Conservation (phyloP, 2,888 invertebrate species). For the Sminthurides aquaticus region DNA sequence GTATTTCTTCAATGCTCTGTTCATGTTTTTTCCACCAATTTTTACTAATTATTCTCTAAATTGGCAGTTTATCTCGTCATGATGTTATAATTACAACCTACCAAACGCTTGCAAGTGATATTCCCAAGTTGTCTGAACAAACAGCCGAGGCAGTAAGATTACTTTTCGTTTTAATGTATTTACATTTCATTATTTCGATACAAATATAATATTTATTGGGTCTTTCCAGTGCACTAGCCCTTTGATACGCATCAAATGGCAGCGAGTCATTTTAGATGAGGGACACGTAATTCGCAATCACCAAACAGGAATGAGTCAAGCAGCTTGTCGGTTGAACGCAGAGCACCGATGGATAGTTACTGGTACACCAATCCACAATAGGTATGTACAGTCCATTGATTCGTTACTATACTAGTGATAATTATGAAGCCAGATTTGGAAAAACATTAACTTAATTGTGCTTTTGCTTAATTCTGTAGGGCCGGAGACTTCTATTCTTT, state of each 20-base stretch:
- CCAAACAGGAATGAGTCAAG: slow-evolving; percentile 65
- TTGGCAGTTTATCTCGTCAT: slow-evolving; percentile 54
- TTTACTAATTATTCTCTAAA: too few species aligned
- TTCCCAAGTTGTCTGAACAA: slow-evolving; percentile 26
- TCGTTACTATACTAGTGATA: too few species aligned
- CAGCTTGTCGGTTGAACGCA: slow-evolving; percentile 60
- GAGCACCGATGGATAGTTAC: slow-evolving; percentile 75
- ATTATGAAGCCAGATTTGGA: too few species aligned
- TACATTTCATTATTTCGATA: too few species aligned
- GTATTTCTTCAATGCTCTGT: too few species aligned
- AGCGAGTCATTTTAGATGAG: slow-evolving; percentile 83
- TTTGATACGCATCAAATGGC: slow-evolving; percentile 68
- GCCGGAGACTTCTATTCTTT: slow-evolving; percentile 60
- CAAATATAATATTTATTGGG: too few species aligned
- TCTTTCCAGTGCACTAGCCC: slow-evolving; percentile 46
- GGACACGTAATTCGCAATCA: slow-evolving; percentile 86
- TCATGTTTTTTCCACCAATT: too few species aligned
- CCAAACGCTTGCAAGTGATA: slow-evolving; percentile 34
- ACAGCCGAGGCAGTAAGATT: slow-evolving; percentile 17
- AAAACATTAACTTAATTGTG: too few species aligned
- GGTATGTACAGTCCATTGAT: too few species aligned
- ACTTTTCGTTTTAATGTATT: too few species aligned
- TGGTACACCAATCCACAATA: slow-evolving; percentile 93
- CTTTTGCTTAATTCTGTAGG: too few species aligned
- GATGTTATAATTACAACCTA: slow-evolving; percentile 89